Evolutionary conservation across 1,140 invertebrate genomes (phyloP), one percentile per base, ranked within the genome.

Genomic region (Drosophila ambigua): DNA sequence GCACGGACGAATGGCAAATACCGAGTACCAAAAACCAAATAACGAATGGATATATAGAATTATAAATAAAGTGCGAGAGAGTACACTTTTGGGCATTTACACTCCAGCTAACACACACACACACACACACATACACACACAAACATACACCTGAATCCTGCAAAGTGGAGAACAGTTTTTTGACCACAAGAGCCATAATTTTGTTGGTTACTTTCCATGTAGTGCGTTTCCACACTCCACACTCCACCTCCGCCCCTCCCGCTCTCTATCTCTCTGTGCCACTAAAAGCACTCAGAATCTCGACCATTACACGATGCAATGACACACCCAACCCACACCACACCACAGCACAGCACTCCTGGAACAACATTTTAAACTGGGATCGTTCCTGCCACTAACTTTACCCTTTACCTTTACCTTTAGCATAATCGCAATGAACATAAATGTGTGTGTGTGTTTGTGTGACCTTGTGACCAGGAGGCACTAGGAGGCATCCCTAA

Each of bases 141-240:
- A 48, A 41, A 39, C 35, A 13, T 39, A 0, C 2, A 5, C 11
- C 35, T 13, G 11, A 39, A 39, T 44, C 28, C 55, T 23, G 52
- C 20, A 43, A 49, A 43, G 35, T 43, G 15, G 53, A 44, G 62
- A 85, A 69, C 51, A 50, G 60, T 68, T 87, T 87, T 87, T 39
- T 87, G 73, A 77, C 81, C 81, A 87, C 73, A 85, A 72, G 77
- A 81, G 78, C 82, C 78, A 76, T 87, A 77, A 85, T 85, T 87
- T 85, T 71, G 35, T 87, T 80, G 81, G 81, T 87, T 87, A 87
- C 78, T 84, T 79, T 84, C 81, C 79, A 78, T 69, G 50, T 16
- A 39, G 28, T 43, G 61, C 51, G 43, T 28, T 45, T 8, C 26
- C 8, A 7, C 35, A 4, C 13, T 8, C 26, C 8, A 7, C 35